A percentile compares a stretch with the other conserved stretches of the same genome.
phyloP scores from a whole-genome alignment of 1,140 invertebrate genomes.

The Ceratosolen solmsi region DNA sequence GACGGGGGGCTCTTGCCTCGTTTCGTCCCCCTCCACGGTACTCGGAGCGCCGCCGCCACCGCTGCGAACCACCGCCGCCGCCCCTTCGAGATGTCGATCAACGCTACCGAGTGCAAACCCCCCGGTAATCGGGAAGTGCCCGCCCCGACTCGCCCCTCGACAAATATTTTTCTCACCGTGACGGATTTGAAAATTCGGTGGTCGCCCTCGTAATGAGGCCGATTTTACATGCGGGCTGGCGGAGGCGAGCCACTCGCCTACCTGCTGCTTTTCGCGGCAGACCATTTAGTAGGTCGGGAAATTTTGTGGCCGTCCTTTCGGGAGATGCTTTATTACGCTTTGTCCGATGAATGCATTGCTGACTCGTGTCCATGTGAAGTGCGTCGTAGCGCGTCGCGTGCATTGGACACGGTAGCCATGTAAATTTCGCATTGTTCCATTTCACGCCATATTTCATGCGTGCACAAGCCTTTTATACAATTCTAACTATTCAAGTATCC shows the following conservation, averaged over 20 bases:
- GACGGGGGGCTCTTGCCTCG: background rate
- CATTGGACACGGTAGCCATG: conserved; percentile 23
- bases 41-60: background rate
- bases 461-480: background rate
- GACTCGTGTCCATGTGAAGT: background rate
- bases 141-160: background rate
- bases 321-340: background rate
- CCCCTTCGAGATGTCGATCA: background rate
- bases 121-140: too few species aligned
- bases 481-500: background rate
- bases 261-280: too few species aligned
- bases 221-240: too few species aligned
- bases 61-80: background rate
- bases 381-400: background rate
- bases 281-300: too few species aligned
- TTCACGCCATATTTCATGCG: conserved; percentile 19
- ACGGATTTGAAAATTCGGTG: background rate
- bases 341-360: background rate
- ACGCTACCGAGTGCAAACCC: too few species aligned
- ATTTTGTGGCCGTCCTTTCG: background rate
- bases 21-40: background rate
- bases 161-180: background rate
- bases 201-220: too few species aligned
- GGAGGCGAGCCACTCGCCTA: too few species aligned
- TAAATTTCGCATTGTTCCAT: conserved; percentile 41